phyloP scores from a whole-genome alignment of 2,113 vertebrate genomes.

The Cheilinus undulatus region DNA sequence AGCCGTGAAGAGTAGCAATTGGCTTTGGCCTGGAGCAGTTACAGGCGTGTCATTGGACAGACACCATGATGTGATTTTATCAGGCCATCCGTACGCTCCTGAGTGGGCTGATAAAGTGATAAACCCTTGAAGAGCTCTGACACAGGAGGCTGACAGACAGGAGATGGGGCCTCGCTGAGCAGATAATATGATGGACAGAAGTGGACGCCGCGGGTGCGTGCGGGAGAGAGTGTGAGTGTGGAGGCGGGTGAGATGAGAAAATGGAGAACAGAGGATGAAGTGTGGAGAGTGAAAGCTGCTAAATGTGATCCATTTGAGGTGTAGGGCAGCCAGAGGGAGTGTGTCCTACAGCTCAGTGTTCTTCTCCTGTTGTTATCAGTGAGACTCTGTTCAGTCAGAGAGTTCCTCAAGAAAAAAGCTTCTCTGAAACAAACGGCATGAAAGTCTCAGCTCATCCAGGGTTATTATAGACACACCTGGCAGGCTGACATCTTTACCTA shows the following conservation, averaged over 20 bases:
- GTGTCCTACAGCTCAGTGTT: slow-evolving; percentile 23
- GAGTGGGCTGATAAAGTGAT: slow-evolving; percentile 40
- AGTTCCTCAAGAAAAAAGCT: background rate
- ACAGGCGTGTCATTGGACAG: slow-evolving; percentile 40
- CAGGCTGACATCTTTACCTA: background rate
- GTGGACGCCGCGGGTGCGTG: slow-evolving; percentile 13
- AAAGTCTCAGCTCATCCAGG: background rate
- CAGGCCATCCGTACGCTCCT: slow-evolving; percentile 20
- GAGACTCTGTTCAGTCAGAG: background rate
- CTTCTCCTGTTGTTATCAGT: slow-evolving; percentile 7
- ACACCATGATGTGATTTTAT: slow-evolving; percentile 40
- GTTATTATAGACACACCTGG: background rate
- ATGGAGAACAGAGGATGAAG: slow-evolving; percentile 16
- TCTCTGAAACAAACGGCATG: background rate
- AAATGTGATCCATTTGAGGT: slow-evolving; percentile 33
- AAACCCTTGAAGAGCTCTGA: slow-evolving; percentile 27
- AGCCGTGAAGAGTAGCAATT: slow-evolving; percentile 36
- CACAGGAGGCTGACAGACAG: slow-evolving; percentile 21
- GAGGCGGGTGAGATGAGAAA: slow-evolving; percentile 20
- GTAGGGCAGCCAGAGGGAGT: slow-evolving; percentile 18
- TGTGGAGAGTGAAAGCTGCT: slow-evolving; percentile 6
- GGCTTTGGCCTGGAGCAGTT: slow-evolving; percentile 26
- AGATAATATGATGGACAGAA: slow-evolving; percentile 38
- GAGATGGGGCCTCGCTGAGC: slow-evolving; percentile 28
- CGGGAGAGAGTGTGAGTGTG: slow-evolving; percentile 3